These are phyloP conservation scores for Pangasius sanitwongsei DNA, from an alignment of 2,797 vertebrate genomes.

Conservation along the genomic window DNA sequence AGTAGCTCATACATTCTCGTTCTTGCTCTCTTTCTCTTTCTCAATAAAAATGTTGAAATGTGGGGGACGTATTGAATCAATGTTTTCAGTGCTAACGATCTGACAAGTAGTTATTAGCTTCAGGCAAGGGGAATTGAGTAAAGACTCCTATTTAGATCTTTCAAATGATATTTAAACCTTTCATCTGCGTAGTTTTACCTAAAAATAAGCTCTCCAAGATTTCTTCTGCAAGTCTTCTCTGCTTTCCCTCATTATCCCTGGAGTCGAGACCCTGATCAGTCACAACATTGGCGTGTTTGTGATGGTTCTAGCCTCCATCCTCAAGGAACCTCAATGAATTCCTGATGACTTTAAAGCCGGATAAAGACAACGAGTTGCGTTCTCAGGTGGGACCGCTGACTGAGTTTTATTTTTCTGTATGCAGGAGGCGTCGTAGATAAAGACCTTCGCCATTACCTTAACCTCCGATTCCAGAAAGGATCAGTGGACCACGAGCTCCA, in stretches of 20 bases:
- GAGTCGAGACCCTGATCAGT: background rate
- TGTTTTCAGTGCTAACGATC: background rate
- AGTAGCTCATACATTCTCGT: background rate
- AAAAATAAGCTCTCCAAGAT: background rate
- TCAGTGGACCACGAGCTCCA: constrained; percentile 99
- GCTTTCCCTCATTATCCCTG: background rate
- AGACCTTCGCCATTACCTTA: constrained; percentile 99
- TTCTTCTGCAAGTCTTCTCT: background rate
- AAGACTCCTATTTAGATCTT: background rate
- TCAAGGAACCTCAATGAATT: background rate
- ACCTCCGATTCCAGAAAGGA: constrained; percentile 97
- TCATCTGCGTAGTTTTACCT: background rate
- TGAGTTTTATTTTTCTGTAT: constrained; percentile 30
- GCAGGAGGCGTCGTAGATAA: constrained; percentile 97
- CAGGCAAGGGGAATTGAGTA: background rate
- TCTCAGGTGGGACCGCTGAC: constrained; percentile 3
- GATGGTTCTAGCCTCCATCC: background rate
- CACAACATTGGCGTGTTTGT: background rate
- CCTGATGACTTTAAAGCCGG: background rate
- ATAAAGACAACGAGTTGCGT: background rate
- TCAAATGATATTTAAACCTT: background rate
- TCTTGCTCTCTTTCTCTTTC: background rate
- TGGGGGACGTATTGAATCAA: background rate
- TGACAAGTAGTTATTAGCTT: constrained; percentile 21
- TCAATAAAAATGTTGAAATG: background rate